Percentiles rank a stretch among this genome's conserved stretches.
phyloP scores from a whole-genome alignment of 2,113 vertebrate genomes.

The Pelusios castaneus region DNA sequence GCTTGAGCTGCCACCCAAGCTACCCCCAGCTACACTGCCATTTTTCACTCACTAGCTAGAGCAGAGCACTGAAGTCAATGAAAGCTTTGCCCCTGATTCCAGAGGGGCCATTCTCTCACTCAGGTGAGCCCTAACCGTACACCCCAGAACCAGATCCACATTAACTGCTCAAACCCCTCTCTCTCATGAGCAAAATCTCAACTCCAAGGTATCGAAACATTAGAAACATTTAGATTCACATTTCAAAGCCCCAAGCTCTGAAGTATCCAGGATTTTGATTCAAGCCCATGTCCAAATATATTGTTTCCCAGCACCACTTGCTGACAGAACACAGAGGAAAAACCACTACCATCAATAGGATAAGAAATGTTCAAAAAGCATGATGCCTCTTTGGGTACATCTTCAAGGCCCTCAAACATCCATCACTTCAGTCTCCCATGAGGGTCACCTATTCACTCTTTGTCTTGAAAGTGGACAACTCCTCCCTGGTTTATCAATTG shows the following conservation, averaged over 20 bases:
- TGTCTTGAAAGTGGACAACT: background rate
- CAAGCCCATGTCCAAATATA: background rate
- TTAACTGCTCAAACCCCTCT: background rate
- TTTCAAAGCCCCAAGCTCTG: background rate
- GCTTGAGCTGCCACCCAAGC: background rate
- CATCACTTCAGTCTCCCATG: background rate
- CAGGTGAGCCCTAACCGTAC: fast-evolving
- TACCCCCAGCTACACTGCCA: background rate
- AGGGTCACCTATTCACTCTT: background rate
- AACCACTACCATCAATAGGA: background rate
- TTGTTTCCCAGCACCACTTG: no score
- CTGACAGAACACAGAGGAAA: background rate
- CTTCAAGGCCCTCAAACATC: background rate
- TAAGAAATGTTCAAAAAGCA: background rate
- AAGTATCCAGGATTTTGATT: background rate
- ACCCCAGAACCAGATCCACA: background rate
- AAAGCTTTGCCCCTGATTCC: fast-evolving
- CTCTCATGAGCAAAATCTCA: background rate
- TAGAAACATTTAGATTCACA: background rate
- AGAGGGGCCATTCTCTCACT: fast-evolving
- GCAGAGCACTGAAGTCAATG: fast-evolving
- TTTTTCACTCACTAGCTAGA: background rate
- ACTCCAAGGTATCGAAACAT: fast-evolving
- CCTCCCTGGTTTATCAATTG: fast-evolving
- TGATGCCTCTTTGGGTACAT: background rate